Conservation (phyloP, 2,797 vertebrate species). For the Microctenopoma steveboyesi region DNA sequence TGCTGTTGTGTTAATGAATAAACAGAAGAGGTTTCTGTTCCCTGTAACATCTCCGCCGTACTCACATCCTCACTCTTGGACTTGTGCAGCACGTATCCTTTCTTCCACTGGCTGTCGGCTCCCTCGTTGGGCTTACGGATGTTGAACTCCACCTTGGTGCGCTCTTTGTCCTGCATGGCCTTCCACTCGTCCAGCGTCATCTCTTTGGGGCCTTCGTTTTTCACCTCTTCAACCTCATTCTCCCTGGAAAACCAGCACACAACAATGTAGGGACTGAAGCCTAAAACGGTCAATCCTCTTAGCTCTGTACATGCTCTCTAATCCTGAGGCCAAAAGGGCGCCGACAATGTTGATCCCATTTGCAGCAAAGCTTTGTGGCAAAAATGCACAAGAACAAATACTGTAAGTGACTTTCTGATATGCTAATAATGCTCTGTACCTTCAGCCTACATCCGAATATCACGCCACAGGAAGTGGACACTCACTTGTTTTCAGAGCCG, state of each 20-base stretch:
- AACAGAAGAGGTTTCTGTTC: neutral
- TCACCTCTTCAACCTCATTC: slow-evolving; percentile 97
- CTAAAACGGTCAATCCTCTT: slow-evolving; percentile 47
- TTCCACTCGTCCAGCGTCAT: slow-evolving; percentile 99
- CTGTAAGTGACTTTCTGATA: neutral
- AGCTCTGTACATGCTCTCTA: slow-evolving; percentile 42
- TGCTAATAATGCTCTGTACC: neutral
- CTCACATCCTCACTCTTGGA: slow-evolving; percentile 98
- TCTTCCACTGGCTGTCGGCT: slow-evolving; percentile 98
- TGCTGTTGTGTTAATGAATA: too few species aligned
- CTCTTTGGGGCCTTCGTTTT: slow-evolving; percentile 97
- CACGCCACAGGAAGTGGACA: slow-evolving; percentile 38
- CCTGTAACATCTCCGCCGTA: neutral
- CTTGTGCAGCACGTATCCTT: slow-evolving; percentile 99
- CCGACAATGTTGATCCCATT: slow-evolving; percentile 41
- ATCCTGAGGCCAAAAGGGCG: slow-evolving; percentile 48
- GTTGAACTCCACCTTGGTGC: slow-evolving; percentile 98
- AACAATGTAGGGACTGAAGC: slow-evolving; percentile 30
- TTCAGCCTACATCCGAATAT: neutral
- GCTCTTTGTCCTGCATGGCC: slow-evolving; percentile 98
- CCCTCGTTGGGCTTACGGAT: slow-evolving; percentile 99
- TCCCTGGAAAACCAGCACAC: slow-evolving; percentile 83
- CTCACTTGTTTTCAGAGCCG: slow-evolving; percentile 98
- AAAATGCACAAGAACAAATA: slow-evolving; percentile 11
- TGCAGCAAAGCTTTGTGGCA: slow-evolving; percentile 24